These are phyloP conservation scores for Erpetoichthys calabaricus DNA, from an alignment of 2,797 vertebrate genomes.

Conservation along the genomic window DNA sequence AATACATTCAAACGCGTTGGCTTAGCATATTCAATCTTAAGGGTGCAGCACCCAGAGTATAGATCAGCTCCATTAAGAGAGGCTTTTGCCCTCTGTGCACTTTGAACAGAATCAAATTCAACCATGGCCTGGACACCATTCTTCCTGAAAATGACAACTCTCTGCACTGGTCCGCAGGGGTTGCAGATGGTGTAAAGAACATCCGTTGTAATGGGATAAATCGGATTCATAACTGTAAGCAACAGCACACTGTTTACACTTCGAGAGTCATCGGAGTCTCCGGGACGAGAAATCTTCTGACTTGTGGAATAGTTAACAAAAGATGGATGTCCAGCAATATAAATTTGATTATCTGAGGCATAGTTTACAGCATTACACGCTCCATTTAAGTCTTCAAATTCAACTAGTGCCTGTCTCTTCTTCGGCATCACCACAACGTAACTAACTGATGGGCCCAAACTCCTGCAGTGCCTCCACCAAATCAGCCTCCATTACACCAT, in stretches of 20 bases:
- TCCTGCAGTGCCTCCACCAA: slow-evolving; percentile 86
- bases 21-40: slow-evolving; percentile 96
- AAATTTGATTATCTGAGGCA: slow-evolving; percentile 84
- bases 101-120: slow-evolving; percentile 95
- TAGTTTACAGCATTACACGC: slow-evolving; percentile 85
- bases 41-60: slow-evolving; percentile 90
- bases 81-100: slow-evolving; percentile 87
- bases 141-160: slow-evolving; percentile 93
- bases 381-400: slow-evolving; percentile 80
- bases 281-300: slow-evolving; percentile 88
- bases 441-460: slow-evolving; percentile 87
- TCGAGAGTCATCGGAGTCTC: slow-evolving; percentile 74
- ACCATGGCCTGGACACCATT: slow-evolving; percentile 96
- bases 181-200: slow-evolving; percentile 94
- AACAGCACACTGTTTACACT: slow-evolving; percentile 84
- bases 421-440: slow-evolving; percentile 96
- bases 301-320: slow-evolving; percentile 95
- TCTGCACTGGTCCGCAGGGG: slow-evolving; percentile 87
- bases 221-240: slow-evolving; percentile 85
- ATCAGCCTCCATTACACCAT: slow-evolving; percentile 81
- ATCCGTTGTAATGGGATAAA: slow-evolving; percentile 67
- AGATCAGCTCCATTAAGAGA: slow-evolving; percentile 92
- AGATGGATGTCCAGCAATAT: slow-evolving; percentile 79
- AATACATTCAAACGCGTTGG: slow-evolving; percentile 89
- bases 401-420: slow-evolving; percentile 84